These are phyloP conservation scores for Aradus depressus DNA, from an alignment of 2,888 invertebrate species.

Conservation along the genomic window DNA sequence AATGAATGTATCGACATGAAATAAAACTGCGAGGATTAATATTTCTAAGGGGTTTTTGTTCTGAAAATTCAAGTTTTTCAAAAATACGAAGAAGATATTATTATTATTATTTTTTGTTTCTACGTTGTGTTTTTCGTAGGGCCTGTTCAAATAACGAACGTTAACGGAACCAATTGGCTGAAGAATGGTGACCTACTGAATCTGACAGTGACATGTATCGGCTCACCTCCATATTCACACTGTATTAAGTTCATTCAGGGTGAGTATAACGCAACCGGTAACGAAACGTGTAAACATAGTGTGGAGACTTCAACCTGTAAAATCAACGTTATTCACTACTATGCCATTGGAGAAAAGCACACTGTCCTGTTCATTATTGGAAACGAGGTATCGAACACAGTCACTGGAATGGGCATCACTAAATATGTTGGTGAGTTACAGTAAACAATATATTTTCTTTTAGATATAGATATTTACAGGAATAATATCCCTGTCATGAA, in stretches of 20 bases:
- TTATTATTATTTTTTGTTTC: too few species aligned
- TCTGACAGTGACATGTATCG: constrained; percentile 56
- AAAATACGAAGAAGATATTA: too few species aligned
- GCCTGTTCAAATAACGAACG: constrained; percentile 56
- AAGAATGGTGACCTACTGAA: constrained; percentile 67
- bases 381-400: constrained; percentile 60
- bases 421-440: constrained; percentile 71
- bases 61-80: too few species aligned
- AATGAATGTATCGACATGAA: too few species aligned
- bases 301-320: constrained; percentile 38
- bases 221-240: constrained; percentile 59
- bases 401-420: constrained; percentile 61
- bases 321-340: constrained; percentile 56
- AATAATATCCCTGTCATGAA: too few species aligned
- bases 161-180: constrained; percentile 69
- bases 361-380: constrained; percentile 66
- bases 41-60: too few species aligned
- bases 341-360: constrained; percentile 55
- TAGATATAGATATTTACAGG: too few species aligned
- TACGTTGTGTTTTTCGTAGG: constrained; percentile 46
- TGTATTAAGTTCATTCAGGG: constrained; percentile 56
- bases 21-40: too few species aligned
- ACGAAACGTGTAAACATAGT: constrained; percentile 54
- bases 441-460: constrained; percentile 3
- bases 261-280: constrained; percentile 42